These are phyloP conservation scores for Elachura formosa DNA, from an alignment of 2,113 vertebrate species.

Conservation along the genomic window DNA sequence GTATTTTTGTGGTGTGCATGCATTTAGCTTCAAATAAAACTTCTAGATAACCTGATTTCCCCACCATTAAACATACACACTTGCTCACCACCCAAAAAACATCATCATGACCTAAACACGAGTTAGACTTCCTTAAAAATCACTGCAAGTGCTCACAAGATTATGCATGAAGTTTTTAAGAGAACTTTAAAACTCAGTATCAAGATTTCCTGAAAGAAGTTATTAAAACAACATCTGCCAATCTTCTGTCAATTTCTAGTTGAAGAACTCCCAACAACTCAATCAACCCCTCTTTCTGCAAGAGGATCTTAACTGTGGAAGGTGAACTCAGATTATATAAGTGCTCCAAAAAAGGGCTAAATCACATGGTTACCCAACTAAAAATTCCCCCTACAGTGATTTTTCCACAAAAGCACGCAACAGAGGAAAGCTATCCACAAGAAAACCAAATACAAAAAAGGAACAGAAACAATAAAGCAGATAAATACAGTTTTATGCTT, in stretches of 20 bases:
- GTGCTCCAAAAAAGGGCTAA: background rate
- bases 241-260: background rate
- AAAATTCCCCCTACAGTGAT: background rate
- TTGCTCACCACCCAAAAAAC: background rate
- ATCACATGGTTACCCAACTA: background rate
- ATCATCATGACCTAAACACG: background rate
- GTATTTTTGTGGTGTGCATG: background rate
- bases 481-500: background rate
- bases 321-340: background rate
- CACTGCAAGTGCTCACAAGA: background rate
- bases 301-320: background rate
- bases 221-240: background rate
- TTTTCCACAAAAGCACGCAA: background rate
- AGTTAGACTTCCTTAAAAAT: background rate
- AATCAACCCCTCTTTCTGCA: background rate
- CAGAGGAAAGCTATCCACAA: background rate
- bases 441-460: background rate
- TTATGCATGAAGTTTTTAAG: background rate
- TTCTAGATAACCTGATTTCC: background rate
- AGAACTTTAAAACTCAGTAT: background rate
- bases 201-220: background rate
- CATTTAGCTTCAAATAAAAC: background rate
- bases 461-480: background rate
- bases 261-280: background rate
- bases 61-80: background rate